Conservation (phyloP, 1,140 invertebrate genomes). For the Cherax destructor region DNA sequence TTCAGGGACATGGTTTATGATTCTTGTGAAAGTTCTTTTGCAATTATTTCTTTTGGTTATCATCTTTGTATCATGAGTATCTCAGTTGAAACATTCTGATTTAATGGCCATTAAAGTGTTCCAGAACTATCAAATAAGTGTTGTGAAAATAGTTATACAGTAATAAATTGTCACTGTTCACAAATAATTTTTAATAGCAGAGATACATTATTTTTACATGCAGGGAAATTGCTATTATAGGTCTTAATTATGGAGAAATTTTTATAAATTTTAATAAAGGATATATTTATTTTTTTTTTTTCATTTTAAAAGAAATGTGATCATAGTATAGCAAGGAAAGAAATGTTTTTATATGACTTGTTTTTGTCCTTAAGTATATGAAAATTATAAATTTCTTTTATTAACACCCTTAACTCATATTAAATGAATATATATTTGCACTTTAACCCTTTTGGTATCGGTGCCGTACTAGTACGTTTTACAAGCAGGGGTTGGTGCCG, state of each 20-base stretch:
- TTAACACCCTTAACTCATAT: too few relatives aligned
- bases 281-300: conserved; percentile 2
- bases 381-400: background rate
- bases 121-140: background rate
- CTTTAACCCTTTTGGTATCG: too few relatives aligned
- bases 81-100: background rate
- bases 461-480: too few relatives aligned
- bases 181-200: background rate
- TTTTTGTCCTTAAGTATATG: background rate
- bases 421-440: too few relatives aligned
- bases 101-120: background rate
- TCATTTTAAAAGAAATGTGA: background rate
- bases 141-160: background rate
- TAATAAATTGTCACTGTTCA: background rate
- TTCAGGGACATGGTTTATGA: background rate
- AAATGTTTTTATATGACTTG: conserved; percentile 9
- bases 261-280: conserved; percentile 7
- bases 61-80: background rate
- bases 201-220: conserved; percentile 15
- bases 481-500: too few relatives aligned
- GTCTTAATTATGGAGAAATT: background rate
- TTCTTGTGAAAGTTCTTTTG: background rate
- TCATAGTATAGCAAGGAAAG: background rate
- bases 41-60: background rate
- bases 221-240: background rate